phyloP scores from a whole-genome alignment of 2,888 invertebrate species.

The Fragum sueziense region DNA sequence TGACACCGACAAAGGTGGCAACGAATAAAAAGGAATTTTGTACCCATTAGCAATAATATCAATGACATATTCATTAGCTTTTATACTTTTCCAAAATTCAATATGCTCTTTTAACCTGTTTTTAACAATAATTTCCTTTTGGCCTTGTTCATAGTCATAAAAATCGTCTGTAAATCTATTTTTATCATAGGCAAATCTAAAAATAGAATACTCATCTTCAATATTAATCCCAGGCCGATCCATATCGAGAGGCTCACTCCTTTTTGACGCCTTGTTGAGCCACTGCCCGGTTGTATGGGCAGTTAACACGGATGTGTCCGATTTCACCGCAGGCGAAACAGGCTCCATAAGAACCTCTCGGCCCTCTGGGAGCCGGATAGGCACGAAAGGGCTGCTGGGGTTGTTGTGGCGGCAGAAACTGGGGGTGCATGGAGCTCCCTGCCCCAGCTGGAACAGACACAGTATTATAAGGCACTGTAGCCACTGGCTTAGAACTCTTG shows the following conservation, averaged over 20 bases:
- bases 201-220: constrained; percentile 18
- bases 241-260: not conserved
- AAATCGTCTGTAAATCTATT: constrained; percentile 28
- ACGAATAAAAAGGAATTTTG: constrained; percentile 26
- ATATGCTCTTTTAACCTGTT: constrained; percentile 35
- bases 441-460: not conserved
- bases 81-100: constrained; percentile 28
- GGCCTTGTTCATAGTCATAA: constrained; percentile 50
- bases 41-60: constrained; percentile 31
- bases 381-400: not conserved
- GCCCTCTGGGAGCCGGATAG: not conserved
- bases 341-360: not conserved
- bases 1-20: not conserved
- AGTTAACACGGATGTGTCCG: not conserved
- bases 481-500: not conserved
- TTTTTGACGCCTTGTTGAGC: not conserved
- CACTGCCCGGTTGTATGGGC: not conserved
- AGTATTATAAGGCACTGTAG: not conserved
- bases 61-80: constrained; percentile 17
- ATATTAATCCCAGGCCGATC: not conserved
- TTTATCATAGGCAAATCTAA: not conserved
- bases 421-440: not conserved
- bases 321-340: not conserved
- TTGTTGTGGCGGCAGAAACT: not conserved
- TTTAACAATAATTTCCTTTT: constrained; percentile 41